These are phyloP conservation scores for Onthophagus sagittarius DNA, from an alignment of 2,888 invertebrate genomes.

Conservation along the genomic window DNA sequence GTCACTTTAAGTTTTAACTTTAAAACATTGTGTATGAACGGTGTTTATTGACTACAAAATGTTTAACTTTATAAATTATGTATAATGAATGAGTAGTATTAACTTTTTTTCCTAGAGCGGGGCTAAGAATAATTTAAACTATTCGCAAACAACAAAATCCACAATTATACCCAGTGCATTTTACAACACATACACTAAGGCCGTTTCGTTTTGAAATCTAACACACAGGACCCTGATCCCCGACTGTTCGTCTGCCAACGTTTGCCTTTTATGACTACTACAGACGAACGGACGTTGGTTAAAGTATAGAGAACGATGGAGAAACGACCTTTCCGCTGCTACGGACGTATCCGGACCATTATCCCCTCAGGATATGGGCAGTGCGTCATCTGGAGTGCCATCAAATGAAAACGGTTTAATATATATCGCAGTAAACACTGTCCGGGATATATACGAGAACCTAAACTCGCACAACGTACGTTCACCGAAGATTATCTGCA, in stretches of 20 bases:
- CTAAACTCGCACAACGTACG: neutral
- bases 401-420: conserved; percentile 10
- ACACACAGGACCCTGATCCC: neutral
- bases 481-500: neutral
- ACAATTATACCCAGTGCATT: neutral
- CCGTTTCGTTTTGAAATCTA: neutral
- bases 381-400: conserved; percentile 6
- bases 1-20: neutral
- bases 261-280: neutral
- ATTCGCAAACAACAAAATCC: neutral
- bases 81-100: too few species aligned
- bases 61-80: too few species aligned
- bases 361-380: neutral
- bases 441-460: neutral
- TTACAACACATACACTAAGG: neutral
- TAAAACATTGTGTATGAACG: neutral
- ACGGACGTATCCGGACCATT: neutral
- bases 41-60: too few species aligned
- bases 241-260: neutral
- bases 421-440: conserved; percentile 8
- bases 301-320: neutral
- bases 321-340: neutral
- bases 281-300: neutral
- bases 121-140: too few species aligned
- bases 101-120: too few species aligned